Conservation (phyloP, 2,888 invertebrate genomes). For the Amaurobius ferox region DNA sequence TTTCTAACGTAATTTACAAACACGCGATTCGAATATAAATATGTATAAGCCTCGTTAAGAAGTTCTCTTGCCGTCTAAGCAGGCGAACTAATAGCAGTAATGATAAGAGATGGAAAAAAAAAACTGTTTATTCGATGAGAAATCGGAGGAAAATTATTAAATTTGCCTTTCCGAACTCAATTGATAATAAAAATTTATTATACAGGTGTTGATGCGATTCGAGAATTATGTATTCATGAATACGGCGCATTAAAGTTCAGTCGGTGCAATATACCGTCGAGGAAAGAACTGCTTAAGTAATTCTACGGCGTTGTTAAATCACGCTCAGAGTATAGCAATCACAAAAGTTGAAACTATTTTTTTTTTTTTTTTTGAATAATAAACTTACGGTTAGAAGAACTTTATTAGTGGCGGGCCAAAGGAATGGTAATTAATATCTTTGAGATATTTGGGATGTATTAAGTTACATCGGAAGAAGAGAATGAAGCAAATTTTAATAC, state of each 20-base stretch:
- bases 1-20: slow-evolving; percentile 54
- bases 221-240: slow-evolving; percentile 25
- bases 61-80: slow-evolving; percentile 20
- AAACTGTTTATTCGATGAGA: slow-evolving; percentile 31
- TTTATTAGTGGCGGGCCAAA: not conserved
- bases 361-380: not conserved
- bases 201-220: slow-evolving; percentile 48
- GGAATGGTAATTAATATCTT: not conserved
- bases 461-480: not conserved
- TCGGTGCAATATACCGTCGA: not conserved
- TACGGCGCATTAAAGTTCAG: not conserved
- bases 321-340: not conserved
- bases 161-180: slow-evolving; percentile 43
- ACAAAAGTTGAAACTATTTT: not conserved
- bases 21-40: slow-evolving; percentile 55
- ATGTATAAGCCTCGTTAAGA: slow-evolving; percentile 60
- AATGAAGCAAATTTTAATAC: not conserved
- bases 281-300: not conserved
- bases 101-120: slow-evolving; percentile 28
- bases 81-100: slow-evolving; percentile 46
- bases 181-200: slow-evolving; percentile 50
- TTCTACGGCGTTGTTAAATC: not conserved
- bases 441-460: not conserved
- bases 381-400: not conserved
- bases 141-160: slow-evolving; percentile 52